A percentile compares a stretch with the other conserved stretches of the same genome.
These are phyloP conservation scores for Drymodes brunneopygia DNA, from an alignment of 2,113 vertebrate species.

Conservation along the genomic window DNA sequence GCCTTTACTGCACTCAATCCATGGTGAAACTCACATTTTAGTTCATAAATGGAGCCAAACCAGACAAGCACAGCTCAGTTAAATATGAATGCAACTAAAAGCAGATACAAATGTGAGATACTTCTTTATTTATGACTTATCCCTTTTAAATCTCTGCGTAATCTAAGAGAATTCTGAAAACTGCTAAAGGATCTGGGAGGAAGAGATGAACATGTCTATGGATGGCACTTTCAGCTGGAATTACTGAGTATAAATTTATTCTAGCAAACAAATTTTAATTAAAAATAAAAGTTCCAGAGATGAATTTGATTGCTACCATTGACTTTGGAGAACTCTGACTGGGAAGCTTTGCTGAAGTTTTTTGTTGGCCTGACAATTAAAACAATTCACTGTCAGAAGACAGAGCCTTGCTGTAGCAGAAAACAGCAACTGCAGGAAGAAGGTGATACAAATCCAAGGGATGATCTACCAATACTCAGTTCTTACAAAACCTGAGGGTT, in stretches of 20 bases:
- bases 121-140: background rate
- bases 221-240: background rate
- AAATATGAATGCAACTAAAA: background rate
- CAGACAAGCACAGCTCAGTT: background rate
- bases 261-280: background rate
- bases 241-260: background rate
- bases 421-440: background rate
- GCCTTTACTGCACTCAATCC: background rate
- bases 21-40: fast-evolving
- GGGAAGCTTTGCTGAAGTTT: background rate
- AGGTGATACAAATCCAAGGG: background rate
- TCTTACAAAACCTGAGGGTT: background rate
- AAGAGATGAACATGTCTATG: background rate
- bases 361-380: background rate
- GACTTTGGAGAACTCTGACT: background rate
- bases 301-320: background rate
- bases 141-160: background rate
- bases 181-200: background rate
- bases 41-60: background rate
- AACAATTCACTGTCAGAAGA: background rate
- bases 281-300: fast-evolving
- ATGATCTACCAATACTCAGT: background rate
- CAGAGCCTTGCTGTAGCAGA: background rate
- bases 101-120: background rate
- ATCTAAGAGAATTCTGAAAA: background rate